A percentile compares a stretch with the other conserved stretches of the same genome.
phyloP scores from a whole-genome alignment of 2,113 vertebrate genomes.

The Ivindomyrus marchei region DNA sequence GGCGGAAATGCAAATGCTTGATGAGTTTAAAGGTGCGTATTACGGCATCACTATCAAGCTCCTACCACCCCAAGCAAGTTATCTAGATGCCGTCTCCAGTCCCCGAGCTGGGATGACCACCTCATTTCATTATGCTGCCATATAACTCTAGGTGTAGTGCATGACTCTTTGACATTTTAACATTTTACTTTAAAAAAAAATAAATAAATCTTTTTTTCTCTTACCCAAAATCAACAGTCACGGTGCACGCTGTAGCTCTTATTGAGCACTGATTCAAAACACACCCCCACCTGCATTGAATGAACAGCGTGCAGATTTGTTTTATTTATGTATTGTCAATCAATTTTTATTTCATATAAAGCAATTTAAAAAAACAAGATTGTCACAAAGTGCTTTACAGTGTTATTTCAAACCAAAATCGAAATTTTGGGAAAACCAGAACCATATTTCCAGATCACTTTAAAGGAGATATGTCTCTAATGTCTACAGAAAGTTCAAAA shows the following conservation, averaged over 20 bases:
- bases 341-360: neutral
- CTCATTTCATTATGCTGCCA: slow-evolving; percentile 18
- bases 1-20: slow-evolving; percentile 74
- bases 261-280: neutral
- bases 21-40: slow-evolving; percentile 84
- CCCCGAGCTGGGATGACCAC: slow-evolving; percentile 1
- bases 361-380: neutral
- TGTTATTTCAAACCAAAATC: neutral
- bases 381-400: neutral
- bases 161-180: neutral
- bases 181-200: neutral
- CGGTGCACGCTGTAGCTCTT: neutral
- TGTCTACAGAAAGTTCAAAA: neutral
- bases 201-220: no score
- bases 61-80: slow-evolving; percentile 22
- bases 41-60: slow-evolving; percentile 61
- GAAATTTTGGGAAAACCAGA: neutral
- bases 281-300: neutral
- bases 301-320: neutral
- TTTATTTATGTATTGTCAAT: neutral
- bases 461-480: neutral
- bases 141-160: slow-evolving; percentile 13
- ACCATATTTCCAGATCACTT: neutral
- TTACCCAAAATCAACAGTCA: neutral
- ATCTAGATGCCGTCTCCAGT: neutral